Evolutionary conservation across 2,888 invertebrate species (phyloP), one percentile per base, ranked within the genome.

Genomic region (Melanostoma mellinum): DNA sequence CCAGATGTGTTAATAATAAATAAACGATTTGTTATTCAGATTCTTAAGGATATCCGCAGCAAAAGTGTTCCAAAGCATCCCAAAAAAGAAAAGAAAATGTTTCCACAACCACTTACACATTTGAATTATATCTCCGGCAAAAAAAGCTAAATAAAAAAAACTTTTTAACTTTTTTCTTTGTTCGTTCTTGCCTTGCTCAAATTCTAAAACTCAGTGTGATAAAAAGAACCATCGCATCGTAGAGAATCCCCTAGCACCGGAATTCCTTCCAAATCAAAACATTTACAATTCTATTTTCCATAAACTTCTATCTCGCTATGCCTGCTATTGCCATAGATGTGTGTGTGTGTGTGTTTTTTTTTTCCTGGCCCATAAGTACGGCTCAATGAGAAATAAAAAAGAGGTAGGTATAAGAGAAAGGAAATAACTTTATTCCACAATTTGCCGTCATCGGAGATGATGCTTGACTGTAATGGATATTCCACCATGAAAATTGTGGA

Each of bases 211-310:
- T 42, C 30, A 42, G 20, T 48, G 32, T 53, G 61, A 44, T 33
- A 55, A 53, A 46, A 58, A 40, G n/a, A 56, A 44, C 68, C 58
- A 53, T 53, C 36, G 71, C 58, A 53, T 53, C 36, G 71, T 42
- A 32, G 33, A 52, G 50, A 63, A 42, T 73, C 77, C 72, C 55
- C 58, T 72, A 61, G 73, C 73, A 46, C 63, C 82, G 82, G 82
- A 77, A 77, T 77, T 77, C 73, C 82, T 77, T 58, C 56, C 46
- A 38, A 78, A 69, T 73, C 63, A 63, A 82, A 82, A 77, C 73
- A 78, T 82, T 78, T 82, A 82, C 82, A 82, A 78, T 82, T 82
- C 73, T 63, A 78, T 73, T 78, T 69, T 52, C 63, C 65, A 82
- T 72, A 73, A 81, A 73, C 58, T 71, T 58, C 42, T 42, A 44